Conservation (phyloP, 2,113 vertebrate species). For the Lutjanus erythropterus region DNA sequence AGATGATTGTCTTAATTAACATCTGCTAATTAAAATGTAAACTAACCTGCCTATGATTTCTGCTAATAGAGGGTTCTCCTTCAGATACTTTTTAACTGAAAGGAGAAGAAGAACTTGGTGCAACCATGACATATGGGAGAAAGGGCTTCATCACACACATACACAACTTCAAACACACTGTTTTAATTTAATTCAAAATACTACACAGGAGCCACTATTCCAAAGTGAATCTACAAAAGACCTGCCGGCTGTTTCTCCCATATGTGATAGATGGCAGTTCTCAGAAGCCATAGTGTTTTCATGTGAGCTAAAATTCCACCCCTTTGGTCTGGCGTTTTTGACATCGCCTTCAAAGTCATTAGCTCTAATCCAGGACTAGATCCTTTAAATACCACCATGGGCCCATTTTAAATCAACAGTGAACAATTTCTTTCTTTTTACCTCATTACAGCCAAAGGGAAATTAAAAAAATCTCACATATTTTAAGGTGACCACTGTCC, state of each 20-base stretch:
- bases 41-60: not conserved
- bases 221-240: not conserved
- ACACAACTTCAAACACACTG: constrained; percentile 2
- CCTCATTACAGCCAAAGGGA: not conserved
- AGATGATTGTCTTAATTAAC: not conserved
- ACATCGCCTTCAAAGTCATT: not conserved
- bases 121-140: not conserved
- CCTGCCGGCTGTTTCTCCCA: not conserved
- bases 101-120: not conserved
- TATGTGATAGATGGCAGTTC: constrained; percentile 5
- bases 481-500: not conserved
- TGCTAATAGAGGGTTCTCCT: not conserved
- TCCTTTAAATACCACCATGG: not conserved
- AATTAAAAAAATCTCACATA: not conserved
- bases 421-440: not conserved
- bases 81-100: not conserved
- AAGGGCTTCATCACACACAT: constrained; percentile 1
- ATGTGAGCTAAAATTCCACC: not conserved
- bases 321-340: not conserved
- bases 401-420: not conserved
- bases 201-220: not conserved
- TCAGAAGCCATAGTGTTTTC: not conserved
- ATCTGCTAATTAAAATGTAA: not conserved
- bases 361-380: constrained; percentile 1
- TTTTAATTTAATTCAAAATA: not conserved